A percentile compares a stretch with the other conserved stretches of the same genome.
Evolutionary conservation across 2,113 vertebrate species (phyloP).

Genomic region (Pogonocichla stellata): DNA sequence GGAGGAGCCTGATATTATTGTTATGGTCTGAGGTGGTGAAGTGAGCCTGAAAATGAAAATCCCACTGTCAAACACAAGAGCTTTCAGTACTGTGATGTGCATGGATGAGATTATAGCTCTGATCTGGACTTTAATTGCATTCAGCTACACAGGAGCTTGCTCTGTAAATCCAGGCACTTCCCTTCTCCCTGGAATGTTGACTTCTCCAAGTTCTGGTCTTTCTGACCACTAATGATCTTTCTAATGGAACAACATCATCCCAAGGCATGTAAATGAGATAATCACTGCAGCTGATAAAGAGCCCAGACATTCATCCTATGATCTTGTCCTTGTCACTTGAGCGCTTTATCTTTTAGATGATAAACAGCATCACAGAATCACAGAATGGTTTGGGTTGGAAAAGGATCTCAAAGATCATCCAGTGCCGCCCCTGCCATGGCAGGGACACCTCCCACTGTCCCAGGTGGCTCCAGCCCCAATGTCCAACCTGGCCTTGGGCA

Average conservation of each 20-base stretch:
- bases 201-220: not conserved
- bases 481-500: not conserved
- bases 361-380: not conserved
- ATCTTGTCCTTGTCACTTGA: not conserved
- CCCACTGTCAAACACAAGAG: not conserved
- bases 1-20: not conserved
- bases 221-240: not conserved
- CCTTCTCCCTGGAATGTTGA: not conserved
- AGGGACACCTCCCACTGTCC: not conserved
- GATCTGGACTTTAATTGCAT: not conserved
- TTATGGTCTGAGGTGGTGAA: not conserved
- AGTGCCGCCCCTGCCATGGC: not conserved
- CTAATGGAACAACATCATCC: not conserved
- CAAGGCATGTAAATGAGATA: not conserved
- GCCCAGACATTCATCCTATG: not conserved
- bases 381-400: not conserved
- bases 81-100: not conserved
- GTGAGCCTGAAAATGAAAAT: not conserved
- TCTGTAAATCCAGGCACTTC: not conserved
- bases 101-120: not conserved
- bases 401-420: fast-evolving
- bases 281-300: not conserved
- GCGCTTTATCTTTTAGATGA: not conserved
- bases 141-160: not conserved
- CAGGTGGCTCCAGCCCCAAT: not conserved